Evolutionary conservation across 2,888 invertebrate species (phyloP).

Genomic region (Cacoxenus indagator): DNA sequence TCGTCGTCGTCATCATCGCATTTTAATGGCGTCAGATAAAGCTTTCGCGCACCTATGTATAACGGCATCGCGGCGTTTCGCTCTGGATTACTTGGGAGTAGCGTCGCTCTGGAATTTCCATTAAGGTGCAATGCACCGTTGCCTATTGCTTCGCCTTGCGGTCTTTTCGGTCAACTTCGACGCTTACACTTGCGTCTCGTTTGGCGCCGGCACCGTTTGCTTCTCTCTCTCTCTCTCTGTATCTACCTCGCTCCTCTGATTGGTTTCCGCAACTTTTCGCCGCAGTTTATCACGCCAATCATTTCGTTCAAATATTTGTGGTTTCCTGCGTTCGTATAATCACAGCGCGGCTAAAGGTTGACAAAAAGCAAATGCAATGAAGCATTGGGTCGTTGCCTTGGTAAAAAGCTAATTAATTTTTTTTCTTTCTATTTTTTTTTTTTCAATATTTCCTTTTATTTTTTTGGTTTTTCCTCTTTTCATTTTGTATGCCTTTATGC

Average conservation of each 20-base stretch:
- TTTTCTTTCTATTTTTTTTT: too few relatives aligned
- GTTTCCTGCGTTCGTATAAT: neutral
- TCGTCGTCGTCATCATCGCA: too few relatives aligned
- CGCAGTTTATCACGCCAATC: neutral
- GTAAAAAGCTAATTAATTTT: too few relatives aligned
- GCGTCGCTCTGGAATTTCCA: slow-evolving; percentile 49
- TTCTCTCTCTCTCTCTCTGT: slow-evolving; percentile 5
- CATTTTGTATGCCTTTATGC: too few relatives aligned
- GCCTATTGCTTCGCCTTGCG: slow-evolving; percentile 18
- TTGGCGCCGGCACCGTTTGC: slow-evolving; percentile 6
- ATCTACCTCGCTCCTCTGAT: neutral
- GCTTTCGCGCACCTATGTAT: too few relatives aligned
- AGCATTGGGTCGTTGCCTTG: neutral
- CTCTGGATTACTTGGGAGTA: too few relatives aligned
- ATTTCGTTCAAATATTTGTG: slow-evolving; percentile 39
- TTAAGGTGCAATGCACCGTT: slow-evolving; percentile 50
- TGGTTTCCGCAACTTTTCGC: slow-evolving; percentile 32
- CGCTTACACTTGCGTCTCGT: slow-evolving; percentile 32
- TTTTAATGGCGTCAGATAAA: too few relatives aligned
- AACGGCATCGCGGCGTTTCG: too few relatives aligned
- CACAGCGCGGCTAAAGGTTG: neutral
- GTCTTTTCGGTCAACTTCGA: slow-evolving; percentile 27
- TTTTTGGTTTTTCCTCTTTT: too few relatives aligned
- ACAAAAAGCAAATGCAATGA: neutral
- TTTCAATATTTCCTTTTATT: too few relatives aligned